These are phyloP conservation scores for Platycheirus albimanus DNA, from an alignment of 2,888 invertebrate species.

Conservation along the genomic window DNA sequence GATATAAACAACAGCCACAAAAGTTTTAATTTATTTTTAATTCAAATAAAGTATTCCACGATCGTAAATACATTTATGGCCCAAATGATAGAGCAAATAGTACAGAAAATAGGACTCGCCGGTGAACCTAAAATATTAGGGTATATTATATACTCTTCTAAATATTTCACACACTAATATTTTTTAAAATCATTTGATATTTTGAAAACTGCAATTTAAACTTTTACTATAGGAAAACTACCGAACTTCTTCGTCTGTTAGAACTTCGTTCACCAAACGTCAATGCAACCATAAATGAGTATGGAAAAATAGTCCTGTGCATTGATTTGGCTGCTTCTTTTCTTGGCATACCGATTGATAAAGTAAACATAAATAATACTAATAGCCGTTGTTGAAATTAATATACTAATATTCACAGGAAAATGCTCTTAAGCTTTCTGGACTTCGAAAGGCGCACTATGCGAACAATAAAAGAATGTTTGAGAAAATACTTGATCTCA, in stretches of 20 bases:
- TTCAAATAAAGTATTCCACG: no score
- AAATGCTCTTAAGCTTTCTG: conserved; percentile 85
- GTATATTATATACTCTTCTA: conserved; percentile 75
- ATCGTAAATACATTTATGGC: no score
- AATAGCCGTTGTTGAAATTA: not conserved
- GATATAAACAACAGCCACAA: no score
- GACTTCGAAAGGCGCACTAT: conserved; percentile 84
- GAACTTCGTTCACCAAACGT: conserved; percentile 80
- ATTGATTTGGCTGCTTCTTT: conserved; percentile 85
- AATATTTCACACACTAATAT: not conserved
- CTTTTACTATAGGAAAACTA: conserved; percentile 78
- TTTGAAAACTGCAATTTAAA: not conserved
- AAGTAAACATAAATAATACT: conserved; percentile 64
- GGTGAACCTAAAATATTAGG: conserved; percentile 78
- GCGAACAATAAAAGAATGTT: conserved; percentile 84
- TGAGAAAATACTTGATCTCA: conserved; percentile 85
- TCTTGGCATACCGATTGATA: conserved; percentile 84
- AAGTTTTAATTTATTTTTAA: no score
- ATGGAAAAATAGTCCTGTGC: conserved; percentile 85
- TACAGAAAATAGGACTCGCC: conserved; percentile 79
- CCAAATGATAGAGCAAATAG: conserved; percentile 79
- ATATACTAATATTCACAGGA: conserved; percentile 82
- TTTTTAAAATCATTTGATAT: not conserved
- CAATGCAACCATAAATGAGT: conserved; percentile 84
- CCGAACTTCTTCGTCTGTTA: conserved; percentile 79